A percentile compares a stretch with the other conserved stretches of the same genome.
These are phyloP conservation scores for Leucophenga maculata DNA, from an alignment of 2,888 invertebrate species.

Conservation along the genomic window DNA sequence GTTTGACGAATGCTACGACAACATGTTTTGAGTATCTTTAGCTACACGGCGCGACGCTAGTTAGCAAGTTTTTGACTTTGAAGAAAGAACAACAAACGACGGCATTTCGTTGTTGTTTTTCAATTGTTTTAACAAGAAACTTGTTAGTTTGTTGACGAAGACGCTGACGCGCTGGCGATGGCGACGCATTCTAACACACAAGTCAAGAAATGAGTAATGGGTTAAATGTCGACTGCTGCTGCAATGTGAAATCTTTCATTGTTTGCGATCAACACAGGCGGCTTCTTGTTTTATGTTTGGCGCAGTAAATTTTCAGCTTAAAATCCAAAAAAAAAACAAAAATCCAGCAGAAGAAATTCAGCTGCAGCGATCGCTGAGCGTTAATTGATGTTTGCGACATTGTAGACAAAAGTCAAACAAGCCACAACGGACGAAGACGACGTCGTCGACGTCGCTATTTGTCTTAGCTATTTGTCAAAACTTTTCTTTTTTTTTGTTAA, in stretches of 20 bases:
- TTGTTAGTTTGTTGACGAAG: conserved; percentile 52
- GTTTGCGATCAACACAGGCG: conserved; percentile 42
- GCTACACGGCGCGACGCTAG: conserved; percentile 19
- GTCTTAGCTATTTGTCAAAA: conserved; percentile 53
- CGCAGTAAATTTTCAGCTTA: conserved; percentile 23
- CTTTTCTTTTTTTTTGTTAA: background rate
- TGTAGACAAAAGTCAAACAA: conserved; percentile 16
- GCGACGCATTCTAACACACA: conserved; percentile 7
- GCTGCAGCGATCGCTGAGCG: conserved; percentile 44
- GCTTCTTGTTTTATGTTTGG: conserved; percentile 43
- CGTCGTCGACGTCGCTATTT: background rate
- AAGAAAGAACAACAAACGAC: background rate
- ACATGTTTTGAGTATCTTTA: background rate
- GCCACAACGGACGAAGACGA: background rate
- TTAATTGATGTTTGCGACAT: conserved; percentile 46
- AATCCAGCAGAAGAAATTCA: conserved; percentile 33
- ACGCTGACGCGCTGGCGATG: background rate
- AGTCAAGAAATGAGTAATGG: conserved; percentile 46
- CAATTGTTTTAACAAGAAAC: conserved; percentile 56
- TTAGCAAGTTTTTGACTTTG: conserved; percentile 25
- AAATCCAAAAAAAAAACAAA: conserved; percentile 1
- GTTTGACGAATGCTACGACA: background rate
- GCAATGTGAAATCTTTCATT: conserved; percentile 28
- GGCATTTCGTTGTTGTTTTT: conserved; percentile 40
- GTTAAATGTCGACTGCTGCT: conserved; percentile 37